phyloP scores from a whole-genome alignment of 2,113 vertebrate species.

The Myotis davidii region DNA sequence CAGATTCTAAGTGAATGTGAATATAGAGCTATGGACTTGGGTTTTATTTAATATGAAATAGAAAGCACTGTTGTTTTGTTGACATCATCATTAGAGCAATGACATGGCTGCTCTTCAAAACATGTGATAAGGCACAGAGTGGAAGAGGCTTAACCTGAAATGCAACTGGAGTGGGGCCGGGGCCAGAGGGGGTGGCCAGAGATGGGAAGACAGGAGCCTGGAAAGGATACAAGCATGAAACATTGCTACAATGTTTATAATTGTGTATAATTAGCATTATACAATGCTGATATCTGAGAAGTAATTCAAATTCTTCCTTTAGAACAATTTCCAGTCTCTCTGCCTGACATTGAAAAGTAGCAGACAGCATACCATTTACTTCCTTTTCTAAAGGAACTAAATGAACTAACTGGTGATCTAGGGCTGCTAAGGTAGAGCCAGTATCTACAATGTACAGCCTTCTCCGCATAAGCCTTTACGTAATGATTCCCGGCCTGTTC shows the following conservation, averaged over 20 bases:
- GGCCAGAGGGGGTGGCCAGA: not conserved
- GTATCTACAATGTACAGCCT: not conserved
- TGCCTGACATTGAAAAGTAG: not conserved
- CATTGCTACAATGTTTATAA: too few species aligned
- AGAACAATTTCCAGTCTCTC: not conserved
- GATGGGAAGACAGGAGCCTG: not conserved
- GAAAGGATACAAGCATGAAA: not conserved
- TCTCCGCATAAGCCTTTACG: not conserved
- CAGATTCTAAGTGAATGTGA: not conserved
- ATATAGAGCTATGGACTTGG: not conserved
- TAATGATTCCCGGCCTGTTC: not conserved
- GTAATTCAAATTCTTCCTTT: constrained; percentile 3
- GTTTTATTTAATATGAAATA: not conserved
- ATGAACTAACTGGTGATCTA: not conserved
- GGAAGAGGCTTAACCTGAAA: constrained; percentile 35
- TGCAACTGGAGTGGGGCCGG: not conserved
- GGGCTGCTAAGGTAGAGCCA: not conserved
- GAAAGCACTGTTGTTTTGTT: not conserved
- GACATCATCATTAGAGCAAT: not conserved
- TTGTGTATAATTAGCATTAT: too few species aligned
- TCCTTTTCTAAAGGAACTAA: not conserved
- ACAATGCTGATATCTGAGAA: not conserved
- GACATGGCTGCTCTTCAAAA: not conserved
- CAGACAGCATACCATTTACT: not conserved
- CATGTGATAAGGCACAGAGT: not conserved